These are phyloP conservation scores for Ophioderma brevispina DNA, from an alignment of 35 echinoderm and acorn worm species.

Conservation along the genomic window DNA sequence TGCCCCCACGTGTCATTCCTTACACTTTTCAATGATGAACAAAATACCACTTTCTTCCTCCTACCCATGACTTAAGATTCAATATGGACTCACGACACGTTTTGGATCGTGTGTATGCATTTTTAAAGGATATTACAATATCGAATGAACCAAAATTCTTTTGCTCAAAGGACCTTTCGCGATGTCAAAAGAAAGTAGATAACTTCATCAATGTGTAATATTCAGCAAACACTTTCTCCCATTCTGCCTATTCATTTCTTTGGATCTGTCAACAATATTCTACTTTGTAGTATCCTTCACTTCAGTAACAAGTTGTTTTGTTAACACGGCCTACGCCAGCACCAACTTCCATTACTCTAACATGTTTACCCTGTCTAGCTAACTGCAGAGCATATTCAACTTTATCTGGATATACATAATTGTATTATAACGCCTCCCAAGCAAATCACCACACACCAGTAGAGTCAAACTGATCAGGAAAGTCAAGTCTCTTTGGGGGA, in stretches of 20 bases:
- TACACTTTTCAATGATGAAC: conserved; percentile 2
- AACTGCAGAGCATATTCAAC: neutral
- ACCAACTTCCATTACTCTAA: neutral
- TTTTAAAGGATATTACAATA: conserved; percentile 18
- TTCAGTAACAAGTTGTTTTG: neutral
- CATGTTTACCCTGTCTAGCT: neutral
- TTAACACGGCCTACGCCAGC: neutral
- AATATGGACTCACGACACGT: neutral
- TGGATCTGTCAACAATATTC: neutral
- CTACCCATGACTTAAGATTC: conserved; percentile 7
- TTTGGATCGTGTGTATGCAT: conserved; percentile 12
- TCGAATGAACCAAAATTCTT: conserved; percentile 2
- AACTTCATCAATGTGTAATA: neutral
- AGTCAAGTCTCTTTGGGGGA: neutral
- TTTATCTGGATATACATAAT: neutral
- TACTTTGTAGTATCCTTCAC: neutral
- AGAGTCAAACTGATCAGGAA: neutral
- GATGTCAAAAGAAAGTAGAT: neutral
- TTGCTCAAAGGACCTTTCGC: neutral
- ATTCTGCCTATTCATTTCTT: neutral
- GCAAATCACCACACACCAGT: neutral
- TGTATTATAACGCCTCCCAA: neutral
- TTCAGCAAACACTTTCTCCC: neutral
- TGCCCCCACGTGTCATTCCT: conserved; percentile 13
- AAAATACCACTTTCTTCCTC: neutral